These are phyloP conservation scores for Arothron firmamentum DNA, from an alignment of 2,113 vertebrate species.

Conservation along the genomic window DNA sequence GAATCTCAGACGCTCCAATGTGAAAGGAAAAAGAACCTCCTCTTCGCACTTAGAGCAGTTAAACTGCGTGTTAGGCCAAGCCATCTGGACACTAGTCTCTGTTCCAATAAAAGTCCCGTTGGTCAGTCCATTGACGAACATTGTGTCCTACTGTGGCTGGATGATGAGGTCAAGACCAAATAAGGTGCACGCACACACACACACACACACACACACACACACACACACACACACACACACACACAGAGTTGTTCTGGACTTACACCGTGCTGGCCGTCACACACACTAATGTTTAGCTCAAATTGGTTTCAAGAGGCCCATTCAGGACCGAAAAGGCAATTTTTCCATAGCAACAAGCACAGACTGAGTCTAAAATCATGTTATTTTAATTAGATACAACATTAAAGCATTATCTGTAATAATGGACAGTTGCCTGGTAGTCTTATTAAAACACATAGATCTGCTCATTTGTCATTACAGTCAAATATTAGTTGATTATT, in stretches of 20 bases:
- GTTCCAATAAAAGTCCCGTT: constrained; percentile 55
- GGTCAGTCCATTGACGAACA: constrained; percentile 57
- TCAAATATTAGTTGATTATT: no score
- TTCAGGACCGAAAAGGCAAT: constrained; percentile 50
- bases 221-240: neutral
- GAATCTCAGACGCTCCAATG: neutral
- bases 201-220: no score
- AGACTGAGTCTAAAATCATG: constrained; percentile 6
- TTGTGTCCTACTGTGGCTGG: constrained; percentile 50
- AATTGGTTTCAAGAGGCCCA: constrained; percentile 60
- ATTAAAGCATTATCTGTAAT: no score
- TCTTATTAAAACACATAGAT: no score
- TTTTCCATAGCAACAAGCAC: constrained; percentile 37
- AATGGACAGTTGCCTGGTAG: no score
- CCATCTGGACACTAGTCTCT: constrained; percentile 39
- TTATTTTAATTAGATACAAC: no score
- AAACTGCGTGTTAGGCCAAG: constrained; percentile 49
- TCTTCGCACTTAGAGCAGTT: constrained; percentile 50
- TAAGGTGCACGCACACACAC: constrained; percentile 2
- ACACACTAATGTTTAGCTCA: constrained; percentile 47
- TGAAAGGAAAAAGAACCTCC: constrained; percentile 19
- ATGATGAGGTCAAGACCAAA: constrained; percentile 67
- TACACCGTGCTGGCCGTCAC: constrained; percentile 56
- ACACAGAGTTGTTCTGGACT: constrained; percentile 53
- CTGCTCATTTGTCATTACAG: no score